These are phyloP conservation scores for Zaprionus vittiger DNA, from an alignment of 1,140 invertebrate species.

Conservation along the genomic window DNA sequence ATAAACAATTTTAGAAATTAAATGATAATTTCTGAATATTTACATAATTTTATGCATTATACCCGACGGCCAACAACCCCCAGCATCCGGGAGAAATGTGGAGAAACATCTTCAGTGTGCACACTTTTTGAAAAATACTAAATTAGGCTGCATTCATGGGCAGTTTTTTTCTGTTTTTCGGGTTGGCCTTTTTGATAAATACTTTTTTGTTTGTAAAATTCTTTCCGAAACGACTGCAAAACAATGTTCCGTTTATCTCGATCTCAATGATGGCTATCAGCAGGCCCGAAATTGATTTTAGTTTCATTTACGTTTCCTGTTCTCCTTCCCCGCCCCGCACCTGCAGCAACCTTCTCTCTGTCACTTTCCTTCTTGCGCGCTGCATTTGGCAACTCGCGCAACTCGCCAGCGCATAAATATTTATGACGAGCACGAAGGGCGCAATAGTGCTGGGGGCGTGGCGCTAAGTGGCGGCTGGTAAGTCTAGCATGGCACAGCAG, in stretches of 20 bases:
- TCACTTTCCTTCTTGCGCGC: constrained; percentile 25
- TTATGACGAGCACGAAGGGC: constrained; percentile 58
- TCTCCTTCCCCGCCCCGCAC: constrained; percentile 10
- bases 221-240: constrained; percentile 14
- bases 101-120: not conserved
- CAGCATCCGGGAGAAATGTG: not conserved
- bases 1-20: constrained; percentile 83
- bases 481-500: constrained; percentile 12
- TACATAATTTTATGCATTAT: constrained; percentile 82
- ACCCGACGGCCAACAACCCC: constrained; percentile 31
- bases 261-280: constrained; percentile 74
- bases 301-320: constrained; percentile 78
- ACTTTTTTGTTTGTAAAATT: constrained; percentile 50
- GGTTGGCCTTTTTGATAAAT: constrained; percentile 45
- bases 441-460: constrained; percentile 26
- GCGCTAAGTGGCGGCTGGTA: constrained; percentile 32
- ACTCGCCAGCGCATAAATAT: constrained; percentile 66
- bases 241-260: constrained; percentile 57
- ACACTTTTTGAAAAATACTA: not conserved
- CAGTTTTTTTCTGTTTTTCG: constrained; percentile 1
- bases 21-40: constrained; percentile 81
- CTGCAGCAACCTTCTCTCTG: constrained; percentile 6
- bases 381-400: constrained; percentile 62
- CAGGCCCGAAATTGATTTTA: constrained; percentile 77
- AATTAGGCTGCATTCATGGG: constrained; percentile 54